A percentile compares a stretch with the other conserved stretches of the same genome.
phyloP scores from a whole-genome alignment of 2,797 vertebrate species.

The Platyrinchus mystaceus region DNA sequence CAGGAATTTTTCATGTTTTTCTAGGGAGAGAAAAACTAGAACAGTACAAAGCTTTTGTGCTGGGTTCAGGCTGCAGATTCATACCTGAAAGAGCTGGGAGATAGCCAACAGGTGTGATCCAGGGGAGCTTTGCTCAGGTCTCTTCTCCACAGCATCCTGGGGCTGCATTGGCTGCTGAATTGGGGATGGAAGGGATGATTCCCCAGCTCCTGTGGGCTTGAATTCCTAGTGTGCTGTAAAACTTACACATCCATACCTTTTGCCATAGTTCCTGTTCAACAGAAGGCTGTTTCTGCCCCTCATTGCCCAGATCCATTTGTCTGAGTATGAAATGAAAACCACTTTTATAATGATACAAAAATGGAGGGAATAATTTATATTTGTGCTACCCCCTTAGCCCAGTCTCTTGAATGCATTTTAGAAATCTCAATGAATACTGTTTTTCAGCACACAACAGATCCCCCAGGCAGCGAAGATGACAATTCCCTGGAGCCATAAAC shows the following conservation, averaged over 20 bases:
- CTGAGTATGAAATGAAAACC: neutral
- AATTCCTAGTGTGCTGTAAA: neutral
- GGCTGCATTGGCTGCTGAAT: rapidly evolving
- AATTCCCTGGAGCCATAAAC: neutral
- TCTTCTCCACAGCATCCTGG: rapidly evolving
- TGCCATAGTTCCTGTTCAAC: rapidly evolving
- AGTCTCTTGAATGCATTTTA: neutral
- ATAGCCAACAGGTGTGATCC: rapidly evolving
- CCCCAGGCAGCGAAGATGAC: neutral
- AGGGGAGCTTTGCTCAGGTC: neutral
- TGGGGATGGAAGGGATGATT: neutral
- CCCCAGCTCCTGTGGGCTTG: neutral
- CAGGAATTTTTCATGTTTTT: rapidly evolving
- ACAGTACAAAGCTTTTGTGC: neutral
- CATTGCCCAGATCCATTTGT: neutral
- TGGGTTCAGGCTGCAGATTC: neutral
- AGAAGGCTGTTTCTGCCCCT: neutral
- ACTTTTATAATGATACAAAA: neutral
- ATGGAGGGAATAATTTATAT: neutral
- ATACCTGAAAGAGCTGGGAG: neutral
- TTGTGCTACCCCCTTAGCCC: neutral
- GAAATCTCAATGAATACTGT: neutral
- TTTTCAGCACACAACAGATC: neutral
- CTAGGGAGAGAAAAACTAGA: neutral
- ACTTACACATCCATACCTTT: rapidly evolving